Conservation (phyloP, 1,140 invertebrate genomes). For the Ladona fulva region DNA sequence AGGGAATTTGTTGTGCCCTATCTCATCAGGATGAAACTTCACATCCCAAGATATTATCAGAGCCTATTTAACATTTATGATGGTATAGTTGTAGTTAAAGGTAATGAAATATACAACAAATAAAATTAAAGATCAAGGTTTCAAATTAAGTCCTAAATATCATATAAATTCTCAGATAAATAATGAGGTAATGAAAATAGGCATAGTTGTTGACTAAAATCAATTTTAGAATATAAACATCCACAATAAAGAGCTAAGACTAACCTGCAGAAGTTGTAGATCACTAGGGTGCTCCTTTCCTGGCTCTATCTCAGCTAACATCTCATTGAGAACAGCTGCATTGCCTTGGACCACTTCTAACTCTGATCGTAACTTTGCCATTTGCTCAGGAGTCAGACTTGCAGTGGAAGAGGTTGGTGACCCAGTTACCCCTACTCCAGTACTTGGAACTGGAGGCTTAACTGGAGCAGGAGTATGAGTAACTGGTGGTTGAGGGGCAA, state of each 20-base stretch:
- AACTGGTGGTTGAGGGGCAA: not conserved
- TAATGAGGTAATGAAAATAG: too few species aligned
- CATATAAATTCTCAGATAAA: too few species aligned
- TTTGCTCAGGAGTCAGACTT: conserved; percentile 66
- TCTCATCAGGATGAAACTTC: too few species aligned
- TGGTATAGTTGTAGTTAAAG: too few species aligned
- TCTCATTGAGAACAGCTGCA: conserved; percentile 87
- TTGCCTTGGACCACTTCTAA: conserved; percentile 89
- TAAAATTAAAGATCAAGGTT: too few species aligned
- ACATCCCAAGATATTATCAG: too few species aligned
- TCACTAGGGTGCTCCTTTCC: conserved; percentile 62
- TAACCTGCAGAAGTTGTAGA: conserved; percentile 56
- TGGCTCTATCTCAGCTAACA: conserved; percentile 79
- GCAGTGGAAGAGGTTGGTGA: conserved; percentile 13
- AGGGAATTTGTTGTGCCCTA: too few species aligned
- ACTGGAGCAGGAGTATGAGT: not conserved
- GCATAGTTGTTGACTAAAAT: too few species aligned
- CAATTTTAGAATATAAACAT: too few species aligned
- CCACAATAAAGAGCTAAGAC: conserved; percentile 12
- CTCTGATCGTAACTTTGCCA: conserved; percentile 81
- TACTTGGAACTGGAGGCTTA: not conserved
- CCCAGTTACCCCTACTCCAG: not conserved
- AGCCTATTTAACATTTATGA: too few species aligned
- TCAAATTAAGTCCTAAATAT: too few species aligned
- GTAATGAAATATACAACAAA: too few species aligned